phyloP scores from a whole-genome alignment of 2,113 vertebrate species.

The Monopterus albus region DNA sequence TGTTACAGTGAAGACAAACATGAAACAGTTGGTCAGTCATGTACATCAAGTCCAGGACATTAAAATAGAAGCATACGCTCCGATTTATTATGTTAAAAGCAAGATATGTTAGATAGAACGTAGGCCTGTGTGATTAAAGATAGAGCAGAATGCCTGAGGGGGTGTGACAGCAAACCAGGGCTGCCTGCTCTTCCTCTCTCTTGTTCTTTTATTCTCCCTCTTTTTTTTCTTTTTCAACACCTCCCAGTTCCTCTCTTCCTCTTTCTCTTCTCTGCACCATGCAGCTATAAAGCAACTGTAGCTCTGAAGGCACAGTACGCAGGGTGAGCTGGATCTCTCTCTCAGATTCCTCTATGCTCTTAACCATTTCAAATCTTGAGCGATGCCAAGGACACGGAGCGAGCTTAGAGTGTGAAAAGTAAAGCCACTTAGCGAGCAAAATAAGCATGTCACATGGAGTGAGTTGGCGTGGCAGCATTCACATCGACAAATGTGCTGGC shows the following conservation, averaged over 20 bases:
- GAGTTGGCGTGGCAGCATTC: conserved; percentile 45
- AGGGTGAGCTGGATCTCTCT: conserved; percentile 43
- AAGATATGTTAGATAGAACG: conserved; percentile 71
- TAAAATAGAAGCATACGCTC: conserved; percentile 48
- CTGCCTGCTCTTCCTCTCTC: too few species aligned
- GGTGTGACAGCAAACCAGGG: conserved; percentile 71
- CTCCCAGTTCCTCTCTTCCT: conserved; percentile 63
- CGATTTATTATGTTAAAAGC: conserved; percentile 60
- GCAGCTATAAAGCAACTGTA: conserved; percentile 61
- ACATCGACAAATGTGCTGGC: conserved; percentile 54
- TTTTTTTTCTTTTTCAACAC: too few species aligned
- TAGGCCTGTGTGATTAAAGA: conserved; percentile 77
- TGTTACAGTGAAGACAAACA: conserved; percentile 6
- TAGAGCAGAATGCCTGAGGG: conserved; percentile 73
- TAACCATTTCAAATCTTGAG: conserved; percentile 61
- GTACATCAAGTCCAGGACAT: conserved; percentile 32
- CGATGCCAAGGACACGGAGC: conserved; percentile 63
- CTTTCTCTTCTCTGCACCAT: conserved; percentile 54
- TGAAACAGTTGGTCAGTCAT: conserved; percentile 2
- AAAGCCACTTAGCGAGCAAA: conserved; percentile 60
- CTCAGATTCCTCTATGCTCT: conserved; percentile 56
- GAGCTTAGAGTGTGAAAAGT: conserved; percentile 62
- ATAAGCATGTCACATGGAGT: conserved; percentile 41
- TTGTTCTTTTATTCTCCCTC: too few species aligned
- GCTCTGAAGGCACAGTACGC: conserved; percentile 51